Evolutionary conservation across 2,888 invertebrate genomes (phyloP), one percentile per base, ranked within the genome.

Genomic region (Hydrotaea diabolus): DNA sequence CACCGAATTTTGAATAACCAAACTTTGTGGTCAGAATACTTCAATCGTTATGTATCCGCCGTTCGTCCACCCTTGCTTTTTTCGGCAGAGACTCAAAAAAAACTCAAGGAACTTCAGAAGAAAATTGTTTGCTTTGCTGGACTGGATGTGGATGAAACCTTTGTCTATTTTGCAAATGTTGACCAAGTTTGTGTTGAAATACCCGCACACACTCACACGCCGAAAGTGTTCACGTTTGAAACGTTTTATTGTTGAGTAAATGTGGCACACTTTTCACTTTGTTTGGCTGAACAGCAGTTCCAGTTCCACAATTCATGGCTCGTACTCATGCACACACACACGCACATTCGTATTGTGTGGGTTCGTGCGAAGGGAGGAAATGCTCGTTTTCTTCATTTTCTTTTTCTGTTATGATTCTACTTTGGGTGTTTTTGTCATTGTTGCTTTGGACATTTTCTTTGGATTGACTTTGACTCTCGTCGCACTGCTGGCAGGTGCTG

Each of bases 381-480:
- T 66, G 39, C 39, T 64, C 46, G 31, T 49, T 59, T 11, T 55
- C 57, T 66, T 55, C 66, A 4, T 31, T 11, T 39, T 39, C 1
- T 39, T 39, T 1, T 64, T 66, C 5, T 43, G 21, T 66, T 74
- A 13, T 66, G 62, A 11, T 31, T 59, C 23, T 77, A 39, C 64
- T 2, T 53, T 8, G 26, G 26, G 17, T 13, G 21, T 75, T 72
- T 31, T 39, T 69, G 59, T 83, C 31, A 31, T 80, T 74, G 64
- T 53, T 53, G 71, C 17, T 15, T 43, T 26, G 39, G n/a, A 62
- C 26, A 46, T 71, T 71, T 36, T 77, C 59, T 81, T 62, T 80
- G 71, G 36, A 55, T 75, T 83, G 71, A 64, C 74, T 80, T 83
- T 80, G 83, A 80, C 73, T 80, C 77, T 80, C 74, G 53, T 73